Base-by-base conservation (phyloP, 2,113 vertebrate genomes). In the Oplegnathus fasciatus region DNA sequence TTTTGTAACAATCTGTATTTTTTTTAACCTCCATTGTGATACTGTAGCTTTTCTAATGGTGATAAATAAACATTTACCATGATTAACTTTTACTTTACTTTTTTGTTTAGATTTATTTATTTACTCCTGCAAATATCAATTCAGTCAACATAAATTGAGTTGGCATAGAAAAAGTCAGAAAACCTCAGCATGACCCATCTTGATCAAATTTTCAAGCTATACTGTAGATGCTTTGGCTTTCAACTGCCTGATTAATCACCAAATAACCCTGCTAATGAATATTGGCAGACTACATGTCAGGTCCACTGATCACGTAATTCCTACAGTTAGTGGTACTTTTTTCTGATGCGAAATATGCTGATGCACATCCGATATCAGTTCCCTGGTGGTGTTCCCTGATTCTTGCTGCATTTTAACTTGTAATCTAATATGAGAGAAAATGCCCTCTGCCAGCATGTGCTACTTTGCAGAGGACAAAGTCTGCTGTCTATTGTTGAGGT, bases 401-500 rank as follows among this genome's bases (percentile, higher is more conserved):
- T 32, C 34, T 6, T 46, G 32, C 42, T 58, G 54, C 34, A 52
- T 24, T 66, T 67, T 11, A 4, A 64, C 18, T n/a, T 75, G 71
- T 57, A 73, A 67, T 65, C 4, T 0, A 82, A 70, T 57, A 32
- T 30, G n/a, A 48, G 32, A 37, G 32, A 44, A 67, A 78, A 26
- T 46, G 28, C 40, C 32, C 60, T 77, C 52, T 54, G 28, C 24
- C 68, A 5, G 28, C 61, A 46, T 82, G 62, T 65, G 71, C 62
- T 40, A 15, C 61, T 82, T 20, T 62, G 48, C 57, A 74, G 78
- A 28, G 69, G 2, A 55, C 34, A 37, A 37, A 46, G 1, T 46
- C 80, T 48, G 24, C 62, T 66, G 85, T 46, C 13, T 61, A 80
- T 87, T 92, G 89, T 91, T 88, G 85, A 89, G 88, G 88, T 90